A percentile compares a stretch with the other conserved stretches of the same genome.
phyloP scores from a whole-genome alignment of 2,113 vertebrate species.

The Notiomystis cincta region DNA sequence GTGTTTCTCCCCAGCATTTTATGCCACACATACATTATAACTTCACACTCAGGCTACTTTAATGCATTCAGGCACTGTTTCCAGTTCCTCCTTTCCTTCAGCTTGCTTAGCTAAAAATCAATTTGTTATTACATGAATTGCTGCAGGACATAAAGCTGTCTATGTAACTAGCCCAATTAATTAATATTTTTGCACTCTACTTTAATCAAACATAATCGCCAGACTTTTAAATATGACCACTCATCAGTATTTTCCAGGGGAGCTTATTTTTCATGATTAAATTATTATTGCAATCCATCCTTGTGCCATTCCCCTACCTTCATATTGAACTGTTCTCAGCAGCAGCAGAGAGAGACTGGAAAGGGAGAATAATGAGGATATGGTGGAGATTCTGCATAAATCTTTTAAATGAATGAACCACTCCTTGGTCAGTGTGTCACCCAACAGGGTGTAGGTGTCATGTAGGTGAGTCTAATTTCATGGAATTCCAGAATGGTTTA shows the following conservation, averaged over 20 bases:
- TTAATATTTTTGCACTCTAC: slow-evolving; percentile 34
- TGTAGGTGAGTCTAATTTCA: background rate
- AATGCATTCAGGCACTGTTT: slow-evolving; percentile 17
- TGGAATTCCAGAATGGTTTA: background rate
- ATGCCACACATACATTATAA: background rate
- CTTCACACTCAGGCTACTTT: background rate
- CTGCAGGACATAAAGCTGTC: slow-evolving; percentile 47
- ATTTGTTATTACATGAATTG: slow-evolving; percentile 62
- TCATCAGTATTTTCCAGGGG: slow-evolving; percentile 14
- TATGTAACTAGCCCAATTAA: slow-evolving; percentile 35
- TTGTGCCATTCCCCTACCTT: background rate
- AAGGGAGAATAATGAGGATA: background rate
- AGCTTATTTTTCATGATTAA: slow-evolving; percentile 37
- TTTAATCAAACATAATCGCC: slow-evolving; percentile 49
- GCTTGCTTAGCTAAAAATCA: slow-evolving; percentile 37
- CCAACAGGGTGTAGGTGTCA: background rate
- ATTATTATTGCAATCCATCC: background rate
- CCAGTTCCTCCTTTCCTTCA: background rate
- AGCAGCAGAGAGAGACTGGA: background rate
- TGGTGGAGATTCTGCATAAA: background rate
- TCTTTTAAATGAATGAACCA: background rate
- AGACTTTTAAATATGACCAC: background rate
- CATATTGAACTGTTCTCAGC: background rate
- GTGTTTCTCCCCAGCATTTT: slow-evolving; percentile 6
- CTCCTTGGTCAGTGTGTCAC: background rate